Percentiles rank a stretch among this genome's conserved stretches.
phyloP scores from a whole-genome alignment of 2,888 invertebrate species.

The Melangyna quadrimaculata region DNA sequence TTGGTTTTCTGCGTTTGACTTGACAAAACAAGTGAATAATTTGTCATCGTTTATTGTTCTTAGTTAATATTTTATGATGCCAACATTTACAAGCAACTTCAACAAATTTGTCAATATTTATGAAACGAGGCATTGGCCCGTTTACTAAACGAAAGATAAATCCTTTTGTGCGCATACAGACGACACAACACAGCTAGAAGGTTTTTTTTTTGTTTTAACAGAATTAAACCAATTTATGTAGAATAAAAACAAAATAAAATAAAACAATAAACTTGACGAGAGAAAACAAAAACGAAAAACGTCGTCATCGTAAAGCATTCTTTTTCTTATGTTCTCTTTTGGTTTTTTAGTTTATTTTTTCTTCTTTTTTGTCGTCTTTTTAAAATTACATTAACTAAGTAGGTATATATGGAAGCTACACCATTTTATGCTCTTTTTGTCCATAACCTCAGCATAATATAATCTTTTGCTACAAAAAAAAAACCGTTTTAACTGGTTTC shows the following conservation, averaged over 20 bases:
- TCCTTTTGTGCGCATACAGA: not conserved
- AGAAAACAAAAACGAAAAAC: not conserved
- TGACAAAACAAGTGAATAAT: no score
- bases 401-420: not conserved
- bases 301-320: slow-evolving; percentile 1
- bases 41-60: no score
- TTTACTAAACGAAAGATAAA: not conserved
- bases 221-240: slow-evolving; percentile 34
- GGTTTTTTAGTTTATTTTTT: not conserved
- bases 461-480: not conserved
- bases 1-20: no score
- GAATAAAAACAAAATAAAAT: not conserved
- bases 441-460: not conserved
- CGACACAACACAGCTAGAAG: not conserved
- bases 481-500: slow-evolving; percentile 55
- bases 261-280: not conserved
- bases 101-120: no score
- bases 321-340: slow-evolving; percentile 12
- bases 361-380: slow-evolving; percentile 1
- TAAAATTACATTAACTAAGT: not conserved
- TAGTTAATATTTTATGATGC: no score
- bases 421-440: not conserved
- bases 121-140: not conserved
- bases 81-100: no score
- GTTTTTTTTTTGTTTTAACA: not conserved